Evolutionary conservation across 2,113 vertebrate species (phyloP).

Genomic region (Speoplatyrhinus poulsoni): DNA sequence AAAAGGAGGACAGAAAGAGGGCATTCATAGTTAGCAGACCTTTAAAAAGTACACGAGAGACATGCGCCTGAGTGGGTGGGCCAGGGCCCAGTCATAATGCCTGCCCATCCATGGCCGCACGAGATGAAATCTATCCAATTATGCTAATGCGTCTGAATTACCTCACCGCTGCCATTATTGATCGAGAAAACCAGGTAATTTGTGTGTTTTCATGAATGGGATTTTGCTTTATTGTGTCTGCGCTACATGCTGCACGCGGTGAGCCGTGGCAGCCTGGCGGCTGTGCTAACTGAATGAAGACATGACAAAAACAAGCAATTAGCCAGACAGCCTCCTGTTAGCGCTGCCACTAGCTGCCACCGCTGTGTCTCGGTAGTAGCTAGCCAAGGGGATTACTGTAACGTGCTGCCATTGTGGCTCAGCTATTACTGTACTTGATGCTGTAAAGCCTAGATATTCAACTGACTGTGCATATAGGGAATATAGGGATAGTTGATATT

Average conservation of each 20-base stretch:
- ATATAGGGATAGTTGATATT: no score
- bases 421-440: constrained; percentile 26
- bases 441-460: background rate
- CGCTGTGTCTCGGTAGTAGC: constrained; percentile 34
- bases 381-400: constrained; percentile 39
- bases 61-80: constrained; percentile 47
- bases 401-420: background rate
- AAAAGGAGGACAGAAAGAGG: constrained; percentile 64
- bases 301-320: constrained; percentile 66
- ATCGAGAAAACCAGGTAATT: constrained; percentile 36
- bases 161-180: constrained; percentile 43
- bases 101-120: constrained; percentile 34
- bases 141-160: constrained; percentile 61
- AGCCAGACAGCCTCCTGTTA: constrained; percentile 61
- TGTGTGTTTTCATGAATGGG: constrained; percentile 37
- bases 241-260: constrained; percentile 23
- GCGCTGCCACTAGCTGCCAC: constrained; percentile 55
- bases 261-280: constrained; percentile 36
- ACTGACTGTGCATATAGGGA: background rate
- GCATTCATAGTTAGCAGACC: constrained; percentile 67
- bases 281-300: constrained; percentile 51
- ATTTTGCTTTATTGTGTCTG: constrained; percentile 42
- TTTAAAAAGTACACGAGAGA: constrained; percentile 66
- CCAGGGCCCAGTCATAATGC: constrained; percentile 45
- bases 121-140: constrained; percentile 61